phyloP scores from a whole-genome alignment of 2,888 invertebrate genomes.

The Oeneis ivallda region DNA sequence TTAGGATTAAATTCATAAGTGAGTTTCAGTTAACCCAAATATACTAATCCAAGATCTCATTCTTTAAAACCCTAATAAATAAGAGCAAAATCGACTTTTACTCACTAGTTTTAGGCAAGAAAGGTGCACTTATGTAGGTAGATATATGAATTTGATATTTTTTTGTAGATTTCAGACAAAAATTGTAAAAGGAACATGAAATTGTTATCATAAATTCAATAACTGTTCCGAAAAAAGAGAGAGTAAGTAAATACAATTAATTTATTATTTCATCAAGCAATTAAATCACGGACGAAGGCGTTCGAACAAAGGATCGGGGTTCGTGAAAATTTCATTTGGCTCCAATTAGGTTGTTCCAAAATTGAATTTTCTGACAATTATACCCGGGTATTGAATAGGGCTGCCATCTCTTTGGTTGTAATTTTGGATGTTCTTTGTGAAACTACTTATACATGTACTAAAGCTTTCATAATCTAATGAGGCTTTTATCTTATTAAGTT shows the following conservation, averaged over 20 bases:
- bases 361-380: constrained; percentile 77
- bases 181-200: constrained; percentile 3
- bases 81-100: no score
- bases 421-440: not conserved
- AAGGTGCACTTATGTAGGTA: no score
- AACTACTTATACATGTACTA: not conserved
- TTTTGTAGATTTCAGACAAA: not conserved
- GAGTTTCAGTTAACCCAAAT: no score
- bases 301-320: constrained; percentile 67
- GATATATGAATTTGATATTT: not conserved
- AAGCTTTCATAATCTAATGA: no score
- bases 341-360: constrained; percentile 72
- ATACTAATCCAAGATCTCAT: no score
- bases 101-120: no score
- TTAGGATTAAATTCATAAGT: no score
- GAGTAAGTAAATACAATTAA: constrained; percentile 58
- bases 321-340: constrained; percentile 75
- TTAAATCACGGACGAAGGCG: constrained; percentile 60
- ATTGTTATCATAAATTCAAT: constrained; percentile 21
- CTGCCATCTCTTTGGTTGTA: constrained; percentile 2
- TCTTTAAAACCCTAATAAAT: no score
- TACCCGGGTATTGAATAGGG: constrained; percentile 51
- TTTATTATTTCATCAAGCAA: constrained; percentile 69
- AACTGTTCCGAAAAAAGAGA: constrained; percentile 22
- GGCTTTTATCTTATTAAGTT: no score